Conservation (phyloP, 2,797 vertebrate genomes). For the Hippopotamyrus pictus region DNA sequence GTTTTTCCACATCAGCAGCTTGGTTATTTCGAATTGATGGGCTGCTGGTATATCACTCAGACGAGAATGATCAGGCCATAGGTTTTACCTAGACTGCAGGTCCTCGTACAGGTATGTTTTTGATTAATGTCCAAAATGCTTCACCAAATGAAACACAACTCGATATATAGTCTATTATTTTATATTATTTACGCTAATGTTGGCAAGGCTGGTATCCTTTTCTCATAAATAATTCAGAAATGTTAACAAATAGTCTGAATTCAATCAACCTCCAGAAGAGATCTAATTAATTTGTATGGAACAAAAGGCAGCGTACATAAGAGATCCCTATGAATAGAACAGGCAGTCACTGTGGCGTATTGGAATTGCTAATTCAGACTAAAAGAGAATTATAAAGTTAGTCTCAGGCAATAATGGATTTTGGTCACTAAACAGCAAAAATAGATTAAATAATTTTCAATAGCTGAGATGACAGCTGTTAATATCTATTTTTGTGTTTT, state of each 20-base stretch:
- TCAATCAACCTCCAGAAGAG: neutral
- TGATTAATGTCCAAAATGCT: neutral
- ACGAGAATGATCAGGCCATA: neutral
- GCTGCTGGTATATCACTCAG: neutral
- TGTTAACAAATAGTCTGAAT: constrained; percentile 2
- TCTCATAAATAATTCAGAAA: constrained; percentile 1
- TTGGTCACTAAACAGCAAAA: neutral
- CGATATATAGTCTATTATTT: neutral
- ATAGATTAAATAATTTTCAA: neutral
- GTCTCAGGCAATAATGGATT: neutral
- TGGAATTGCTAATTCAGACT: neutral
- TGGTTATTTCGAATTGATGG: neutral
- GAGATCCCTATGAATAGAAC: neutral
- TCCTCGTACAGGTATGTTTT: neutral
- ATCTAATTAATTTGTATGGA: neutral
- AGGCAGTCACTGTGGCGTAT: neutral
- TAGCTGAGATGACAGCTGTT: neutral
- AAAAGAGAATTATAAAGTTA: neutral
- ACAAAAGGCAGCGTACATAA: neutral
- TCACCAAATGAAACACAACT: neutral
- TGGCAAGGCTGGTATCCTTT: neutral
- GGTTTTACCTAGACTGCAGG: neutral
- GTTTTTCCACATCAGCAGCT: neutral
- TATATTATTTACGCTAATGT: neutral
- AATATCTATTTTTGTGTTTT: neutral